Percentiles rank a stretch among this genome's conserved stretches.
phyloP scores from a whole-genome alignment of 2,797 vertebrate species.

The Lemur catta region DNA sequence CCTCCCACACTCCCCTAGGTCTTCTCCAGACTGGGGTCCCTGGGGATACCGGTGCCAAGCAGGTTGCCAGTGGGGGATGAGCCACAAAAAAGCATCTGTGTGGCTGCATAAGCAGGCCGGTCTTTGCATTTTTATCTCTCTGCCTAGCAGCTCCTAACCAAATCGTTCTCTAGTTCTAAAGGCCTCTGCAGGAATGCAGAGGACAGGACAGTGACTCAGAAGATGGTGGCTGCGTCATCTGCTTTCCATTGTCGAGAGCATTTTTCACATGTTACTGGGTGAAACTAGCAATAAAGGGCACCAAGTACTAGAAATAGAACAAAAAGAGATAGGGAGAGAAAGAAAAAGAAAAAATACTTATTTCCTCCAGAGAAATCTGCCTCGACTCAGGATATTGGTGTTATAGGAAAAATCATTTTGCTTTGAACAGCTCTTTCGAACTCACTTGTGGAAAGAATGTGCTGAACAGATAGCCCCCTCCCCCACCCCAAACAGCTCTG shows the following conservation, averaged over 20 bases:
- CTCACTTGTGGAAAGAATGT: conserved; percentile 72
- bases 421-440: conserved; percentile 73
- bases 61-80: background rate
- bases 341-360: conserved; percentile 31
- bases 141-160: conserved; percentile 13
- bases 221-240: conserved; percentile 60
- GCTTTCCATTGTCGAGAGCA: conserved; percentile 49
- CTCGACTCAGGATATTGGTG: conserved; percentile 51
- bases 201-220: conserved; percentile 71
- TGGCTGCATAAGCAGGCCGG: background rate
- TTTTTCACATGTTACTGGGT: conserved; percentile 74
- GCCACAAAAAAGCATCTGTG: background rate
- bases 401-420: conserved; percentile 70
- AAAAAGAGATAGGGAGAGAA: conserved; percentile 58
- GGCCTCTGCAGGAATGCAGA: conserved; percentile 60
- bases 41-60: background rate
- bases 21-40: background rate
- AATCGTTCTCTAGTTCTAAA: conserved; percentile 49
- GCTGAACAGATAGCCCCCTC: conserved; percentile 68
- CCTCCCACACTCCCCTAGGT: background rate
- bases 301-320: conserved; percentile 72
- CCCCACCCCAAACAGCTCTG: conserved; percentile 61
- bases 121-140: background rate
- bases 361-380: conserved; percentile 72
- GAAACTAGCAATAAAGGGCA: conserved; percentile 68